A percentile compares a stretch with the other conserved stretches of the same genome.
phyloP scores from a whole-genome alignment of 2,888 invertebrate species.

The Lysandra bellargus region DNA sequence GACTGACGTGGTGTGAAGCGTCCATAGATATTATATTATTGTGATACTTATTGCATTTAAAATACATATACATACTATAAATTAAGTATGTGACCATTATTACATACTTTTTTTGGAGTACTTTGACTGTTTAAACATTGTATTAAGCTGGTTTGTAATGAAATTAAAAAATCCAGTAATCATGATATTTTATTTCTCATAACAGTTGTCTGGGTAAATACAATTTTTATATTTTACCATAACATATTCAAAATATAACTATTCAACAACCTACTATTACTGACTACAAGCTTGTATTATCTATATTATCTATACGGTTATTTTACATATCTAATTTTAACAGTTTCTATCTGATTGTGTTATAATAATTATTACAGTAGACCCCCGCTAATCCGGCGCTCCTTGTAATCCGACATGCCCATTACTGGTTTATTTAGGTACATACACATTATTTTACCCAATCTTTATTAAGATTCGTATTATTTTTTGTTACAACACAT shows the following conservation, averaged over 20 bases:
- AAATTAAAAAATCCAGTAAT: slow-evolving; percentile 36
- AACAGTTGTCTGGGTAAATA: slow-evolving; percentile 51
- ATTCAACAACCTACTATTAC: slow-evolving; percentile 59
- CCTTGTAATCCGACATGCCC: no score
- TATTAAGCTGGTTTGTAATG: not conserved
- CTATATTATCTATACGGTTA: slow-evolving; percentile 62
- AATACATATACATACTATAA: not conserved
- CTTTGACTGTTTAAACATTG: not conserved
- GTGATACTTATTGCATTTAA: not conserved
- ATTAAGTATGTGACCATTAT: not conserved
- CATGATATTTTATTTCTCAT: slow-evolving; percentile 54
- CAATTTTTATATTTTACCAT: slow-evolving; percentile 49
- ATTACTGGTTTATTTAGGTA: no score
- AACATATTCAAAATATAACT: slow-evolving; percentile 55
- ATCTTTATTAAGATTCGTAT: no score
- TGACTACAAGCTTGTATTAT: slow-evolving; percentile 66
- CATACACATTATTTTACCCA: no score
- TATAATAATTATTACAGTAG: slow-evolving; percentile 45
- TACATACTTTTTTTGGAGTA: not conserved
- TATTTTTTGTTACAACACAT: no score
- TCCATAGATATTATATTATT: not conserved
- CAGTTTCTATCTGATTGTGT: slow-evolving; percentile 60
- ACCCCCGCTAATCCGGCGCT: no score
- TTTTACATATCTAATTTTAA: slow-evolving; percentile 62
- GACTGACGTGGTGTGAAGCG: no score